A percentile compares a stretch with the other conserved stretches of the same genome.
phyloP scores from a whole-genome alignment of 1,140 invertebrate species.

The Samia ricini region DNA sequence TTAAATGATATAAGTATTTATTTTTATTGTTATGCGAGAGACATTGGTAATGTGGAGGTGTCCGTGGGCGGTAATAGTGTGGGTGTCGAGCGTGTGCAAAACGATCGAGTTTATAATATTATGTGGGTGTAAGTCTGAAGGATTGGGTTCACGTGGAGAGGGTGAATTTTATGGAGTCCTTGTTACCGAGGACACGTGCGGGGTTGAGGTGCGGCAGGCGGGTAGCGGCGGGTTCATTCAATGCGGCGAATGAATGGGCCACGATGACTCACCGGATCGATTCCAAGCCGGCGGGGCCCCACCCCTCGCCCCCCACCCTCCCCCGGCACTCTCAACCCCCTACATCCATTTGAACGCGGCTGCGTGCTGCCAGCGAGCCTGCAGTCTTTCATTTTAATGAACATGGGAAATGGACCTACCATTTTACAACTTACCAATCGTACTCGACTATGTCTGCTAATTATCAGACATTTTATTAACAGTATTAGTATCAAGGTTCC shows the following conservation, averaged over 20 bases:
- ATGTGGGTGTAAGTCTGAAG: slow-evolving; percentile 48
- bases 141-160: slow-evolving; percentile 48
- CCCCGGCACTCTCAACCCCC: slow-evolving; percentile 6
- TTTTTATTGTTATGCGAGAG: neutral
- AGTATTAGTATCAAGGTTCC: neutral
- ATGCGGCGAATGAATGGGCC: slow-evolving; percentile 68
- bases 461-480: too few relatives aligned
- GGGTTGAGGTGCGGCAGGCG: slow-evolving; percentile 23
- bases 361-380: slow-evolving; percentile 4
- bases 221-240: slow-evolving; percentile 63
- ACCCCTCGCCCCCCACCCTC: slow-evolving; percentile 1
- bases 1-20: neutral
- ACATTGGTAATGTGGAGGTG: neutral
- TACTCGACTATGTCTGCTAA: neutral
- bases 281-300: slow-evolving; percentile 27
- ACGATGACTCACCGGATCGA: slow-evolving; percentile 70
- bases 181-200: slow-evolving; percentile 45
- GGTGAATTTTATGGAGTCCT: slow-evolving; percentile 63
- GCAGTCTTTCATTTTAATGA: neutral
- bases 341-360: slow-evolving; percentile 21
- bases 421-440: neutral
- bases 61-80: slow-evolving; percentile 25
- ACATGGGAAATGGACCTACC: neutral
- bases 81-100: slow-evolving; percentile 29
- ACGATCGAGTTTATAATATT: slow-evolving; percentile 31